These are phyloP conservation scores for Conopomorpha cramerella DNA, from an alignment of 1,140 invertebrate species.

Conservation along the genomic window DNA sequence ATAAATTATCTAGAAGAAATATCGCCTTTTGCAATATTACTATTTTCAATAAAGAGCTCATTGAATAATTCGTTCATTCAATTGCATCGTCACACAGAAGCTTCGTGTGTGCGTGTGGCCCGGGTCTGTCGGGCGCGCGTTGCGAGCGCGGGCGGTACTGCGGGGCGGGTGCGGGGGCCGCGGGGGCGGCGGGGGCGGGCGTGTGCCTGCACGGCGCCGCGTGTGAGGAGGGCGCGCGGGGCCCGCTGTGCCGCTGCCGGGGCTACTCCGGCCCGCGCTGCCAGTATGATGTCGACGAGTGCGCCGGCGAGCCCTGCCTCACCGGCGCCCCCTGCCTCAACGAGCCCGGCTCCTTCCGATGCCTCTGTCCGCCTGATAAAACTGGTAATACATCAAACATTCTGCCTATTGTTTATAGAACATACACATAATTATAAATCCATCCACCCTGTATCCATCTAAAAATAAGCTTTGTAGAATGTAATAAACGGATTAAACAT, in stretches of 20 bases:
- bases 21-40: too few relatives aligned
- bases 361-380: constrained; percentile 78
- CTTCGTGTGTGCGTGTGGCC: constrained; percentile 73
- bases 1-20: too few relatives aligned
- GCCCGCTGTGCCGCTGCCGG: constrained; percentile 77
- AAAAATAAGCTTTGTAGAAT: too few relatives aligned
- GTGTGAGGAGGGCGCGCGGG: constrained; percentile 72
- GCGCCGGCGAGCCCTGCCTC: constrained; percentile 77
- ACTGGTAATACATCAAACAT: too few relatives aligned
- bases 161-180: constrained; percentile 77
- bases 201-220: constrained; percentile 66
- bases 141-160: constrained; percentile 87
- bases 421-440: too few relatives aligned
- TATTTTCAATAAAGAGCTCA: too few relatives aligned
- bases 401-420: too few relatives aligned
- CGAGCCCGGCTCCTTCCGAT: constrained; percentile 81
- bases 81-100: too few relatives aligned
- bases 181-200: constrained; percentile 81
- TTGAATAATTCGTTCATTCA: too few relatives aligned
- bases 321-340: constrained; percentile 86
- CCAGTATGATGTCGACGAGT: constrained; percentile 78
- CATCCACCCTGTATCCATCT: too few relatives aligned
- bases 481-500: too few relatives aligned
- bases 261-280: constrained; percentile 79
- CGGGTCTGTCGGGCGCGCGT: constrained; percentile 72